A percentile compares a stretch with the other conserved stretches of the same genome.
Conservation (phyloP, 2,797 vertebrate species). For the Rachycentron canadum region DNA sequence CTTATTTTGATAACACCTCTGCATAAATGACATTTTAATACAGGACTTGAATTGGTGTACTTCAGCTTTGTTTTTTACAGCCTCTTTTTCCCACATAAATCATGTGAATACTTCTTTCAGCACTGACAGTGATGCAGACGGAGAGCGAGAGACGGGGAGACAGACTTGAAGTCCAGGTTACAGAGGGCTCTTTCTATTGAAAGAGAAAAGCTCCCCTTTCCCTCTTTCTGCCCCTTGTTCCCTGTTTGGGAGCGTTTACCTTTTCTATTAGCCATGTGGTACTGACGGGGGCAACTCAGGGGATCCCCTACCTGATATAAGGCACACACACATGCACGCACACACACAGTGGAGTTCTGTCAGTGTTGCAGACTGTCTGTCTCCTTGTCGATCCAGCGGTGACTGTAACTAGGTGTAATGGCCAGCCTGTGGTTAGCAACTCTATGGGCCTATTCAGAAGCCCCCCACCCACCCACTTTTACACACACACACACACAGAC, state of each 20-base stretch:
- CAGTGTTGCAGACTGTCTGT: slow-evolving; percentile 84
- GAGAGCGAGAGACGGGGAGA: slow-evolving; percentile 31
- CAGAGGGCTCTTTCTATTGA: slow-evolving; percentile 72
- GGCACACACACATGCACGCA: slow-evolving; percentile 42
- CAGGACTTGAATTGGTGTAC: neutral
- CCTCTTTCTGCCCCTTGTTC: slow-evolving; percentile 63
- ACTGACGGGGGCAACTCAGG: slow-evolving; percentile 74
- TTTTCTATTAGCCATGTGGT: slow-evolving; percentile 76
- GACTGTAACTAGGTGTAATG: slow-evolving; percentile 84
- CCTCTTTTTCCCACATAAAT: slow-evolving; percentile 13
- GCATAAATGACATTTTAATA: neutral
- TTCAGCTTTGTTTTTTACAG: neutral
- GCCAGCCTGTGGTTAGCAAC: slow-evolving; percentile 80
- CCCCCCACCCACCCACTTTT: slow-evolving; percentile 39
- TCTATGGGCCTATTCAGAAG: slow-evolving; percentile 85
- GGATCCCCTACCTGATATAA: slow-evolving; percentile 77
- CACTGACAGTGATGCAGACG: slow-evolving; percentile 26
- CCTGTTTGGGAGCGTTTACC: slow-evolving; percentile 65
- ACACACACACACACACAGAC: slow-evolving; percentile 32
- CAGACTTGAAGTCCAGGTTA: slow-evolving; percentile 48
- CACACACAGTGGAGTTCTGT: slow-evolving; percentile 78
- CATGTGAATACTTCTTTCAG: slow-evolving; percentile 56
- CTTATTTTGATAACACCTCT: neutral
- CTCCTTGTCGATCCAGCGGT: slow-evolving; percentile 83
- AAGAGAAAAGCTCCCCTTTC: slow-evolving; percentile 64